Evolutionary conservation across 2,113 vertebrate species (phyloP).

Genomic region (Mesocricetus auratus): DNA sequence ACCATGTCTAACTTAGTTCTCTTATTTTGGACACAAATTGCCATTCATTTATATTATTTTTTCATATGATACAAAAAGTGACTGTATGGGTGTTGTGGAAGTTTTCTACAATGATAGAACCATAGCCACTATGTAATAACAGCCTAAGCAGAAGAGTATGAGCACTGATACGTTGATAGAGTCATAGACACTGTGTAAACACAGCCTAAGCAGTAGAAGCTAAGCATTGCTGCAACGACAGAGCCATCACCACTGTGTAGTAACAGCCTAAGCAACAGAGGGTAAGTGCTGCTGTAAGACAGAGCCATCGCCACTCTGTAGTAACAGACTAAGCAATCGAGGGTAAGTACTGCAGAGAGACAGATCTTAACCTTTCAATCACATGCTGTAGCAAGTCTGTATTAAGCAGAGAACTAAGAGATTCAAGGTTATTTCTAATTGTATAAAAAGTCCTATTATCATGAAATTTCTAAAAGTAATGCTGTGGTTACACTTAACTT

Average conservation of each 20-base stretch:
- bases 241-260: too few relatives aligned
- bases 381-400: constrained; percentile 5
- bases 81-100: not conserved
- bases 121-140: not conserved
- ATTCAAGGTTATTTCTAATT: constrained; percentile 63
- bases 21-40: constrained; percentile 27
- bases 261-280: not conserved
- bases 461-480: constrained; percentile 59
- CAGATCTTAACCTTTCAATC: constrained; percentile 55
- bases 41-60: not conserved
- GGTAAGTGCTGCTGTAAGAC: not conserved
- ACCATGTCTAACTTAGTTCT: not conserved
- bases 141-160: not conserved
- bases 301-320: not conserved
- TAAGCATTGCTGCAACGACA: not conserved
- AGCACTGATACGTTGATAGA: not conserved
- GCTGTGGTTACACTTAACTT: constrained; percentile 45
- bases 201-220: not conserved
- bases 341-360: constrained; percentile 51
- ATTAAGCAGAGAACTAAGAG: constrained; percentile 44
- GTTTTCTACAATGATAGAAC: not conserved
- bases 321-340: not conserved
- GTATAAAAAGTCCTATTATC: constrained; percentile 46
- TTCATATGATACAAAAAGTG: not conserved
- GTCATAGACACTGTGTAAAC: too few relatives aligned